Evolutionary conservation across 2,888 invertebrate genomes (phyloP).

Genomic region (Dasysyrphus tricinctus): DNA sequence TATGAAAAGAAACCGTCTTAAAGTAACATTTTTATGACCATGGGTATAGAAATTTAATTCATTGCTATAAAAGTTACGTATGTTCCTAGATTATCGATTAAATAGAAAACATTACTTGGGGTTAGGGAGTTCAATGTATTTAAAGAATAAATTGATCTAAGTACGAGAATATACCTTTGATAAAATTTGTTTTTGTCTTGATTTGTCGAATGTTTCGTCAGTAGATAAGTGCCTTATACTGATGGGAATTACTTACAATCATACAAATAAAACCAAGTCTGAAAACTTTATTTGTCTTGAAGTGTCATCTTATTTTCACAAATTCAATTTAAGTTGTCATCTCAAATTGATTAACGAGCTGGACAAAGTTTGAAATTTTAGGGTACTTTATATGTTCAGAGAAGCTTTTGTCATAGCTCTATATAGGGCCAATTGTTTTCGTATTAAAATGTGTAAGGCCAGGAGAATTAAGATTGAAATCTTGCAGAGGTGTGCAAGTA

Average conservation of each 20-base stretch:
- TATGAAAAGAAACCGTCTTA: neutral
- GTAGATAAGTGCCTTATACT: neutral
- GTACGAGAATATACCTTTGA: too few relatives aligned
- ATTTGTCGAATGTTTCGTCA: too few relatives aligned
- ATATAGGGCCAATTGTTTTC: too few relatives aligned
- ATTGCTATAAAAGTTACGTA: neutral
- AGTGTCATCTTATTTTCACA: neutral
- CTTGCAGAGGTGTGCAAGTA: too few relatives aligned
- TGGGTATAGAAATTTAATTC: neutral
- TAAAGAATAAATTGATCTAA: too few relatives aligned
- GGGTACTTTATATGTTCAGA: too few relatives aligned
- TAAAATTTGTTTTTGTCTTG: neutral
- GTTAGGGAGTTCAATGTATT: neutral
- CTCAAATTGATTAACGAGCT: neutral
- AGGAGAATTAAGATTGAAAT: too few relatives aligned
- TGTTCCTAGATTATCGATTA: neutral
- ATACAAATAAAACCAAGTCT: neutral
- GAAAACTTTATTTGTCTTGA: neutral
- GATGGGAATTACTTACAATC: neutral
- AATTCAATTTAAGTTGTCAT: slow-evolving; percentile 4
- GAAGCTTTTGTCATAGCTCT: too few relatives aligned
- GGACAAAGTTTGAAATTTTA: neutral
- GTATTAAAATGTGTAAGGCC: too few relatives aligned
- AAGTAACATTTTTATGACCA: neutral
- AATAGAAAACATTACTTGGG: neutral